Percentiles rank a stretch among this genome's conserved stretches.
Conservation (phyloP, 1,140 invertebrate genomes). For the Orchestia grillus region DNA sequence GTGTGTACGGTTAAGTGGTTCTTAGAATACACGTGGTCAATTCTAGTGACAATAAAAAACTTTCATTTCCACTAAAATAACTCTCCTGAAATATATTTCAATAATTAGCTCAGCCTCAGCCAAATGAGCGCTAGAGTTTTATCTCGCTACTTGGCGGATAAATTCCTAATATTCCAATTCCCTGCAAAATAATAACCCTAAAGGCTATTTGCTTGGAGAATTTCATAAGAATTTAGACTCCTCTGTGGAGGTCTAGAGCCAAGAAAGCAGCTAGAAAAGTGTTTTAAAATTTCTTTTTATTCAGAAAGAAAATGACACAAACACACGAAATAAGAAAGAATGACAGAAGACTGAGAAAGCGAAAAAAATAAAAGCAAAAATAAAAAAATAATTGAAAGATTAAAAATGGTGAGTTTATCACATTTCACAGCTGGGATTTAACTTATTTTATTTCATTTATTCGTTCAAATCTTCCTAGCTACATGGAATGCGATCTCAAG, state of each 20-base stretch:
- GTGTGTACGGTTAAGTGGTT: not conserved
- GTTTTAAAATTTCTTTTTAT: not conserved
- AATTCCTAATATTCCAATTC: not conserved
- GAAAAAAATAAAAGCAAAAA: not conserved
- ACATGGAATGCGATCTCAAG: no score
- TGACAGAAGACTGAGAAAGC: not conserved
- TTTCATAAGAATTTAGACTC: not conserved
- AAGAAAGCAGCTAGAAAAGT: not conserved
- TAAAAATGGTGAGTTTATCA: no score
- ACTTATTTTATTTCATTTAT: no score
- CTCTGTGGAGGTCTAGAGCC: not conserved
- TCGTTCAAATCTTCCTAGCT: no score
- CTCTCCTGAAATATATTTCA: not conserved
- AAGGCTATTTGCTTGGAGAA: not conserved
- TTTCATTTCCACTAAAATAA: not conserved
- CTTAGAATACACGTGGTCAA: not conserved
- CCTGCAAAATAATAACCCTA: not conserved
- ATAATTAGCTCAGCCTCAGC: not conserved
- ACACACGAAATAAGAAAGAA: not conserved
- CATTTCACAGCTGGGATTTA: no score
- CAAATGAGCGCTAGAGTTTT: not conserved
- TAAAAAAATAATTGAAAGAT: not conserved
- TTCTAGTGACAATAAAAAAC: not conserved
- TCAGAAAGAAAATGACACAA: not conserved
- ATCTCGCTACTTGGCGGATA: not conserved